phyloP scores from a whole-genome alignment of 2,888 invertebrate genomes.

The Fragum whitleyi region DNA sequence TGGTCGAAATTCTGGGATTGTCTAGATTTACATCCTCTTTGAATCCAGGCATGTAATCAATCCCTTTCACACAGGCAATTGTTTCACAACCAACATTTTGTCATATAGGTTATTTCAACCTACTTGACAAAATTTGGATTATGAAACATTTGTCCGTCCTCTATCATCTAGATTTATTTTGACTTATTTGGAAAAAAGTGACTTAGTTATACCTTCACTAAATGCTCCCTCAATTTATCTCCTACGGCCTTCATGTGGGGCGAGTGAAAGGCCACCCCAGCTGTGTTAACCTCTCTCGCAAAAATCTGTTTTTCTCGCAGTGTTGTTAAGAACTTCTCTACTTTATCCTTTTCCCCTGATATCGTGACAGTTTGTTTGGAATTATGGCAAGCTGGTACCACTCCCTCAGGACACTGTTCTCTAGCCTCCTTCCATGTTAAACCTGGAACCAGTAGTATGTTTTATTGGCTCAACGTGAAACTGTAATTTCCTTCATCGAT shows the following conservation, averaged over 20 bases:
- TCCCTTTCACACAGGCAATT: too few species aligned
- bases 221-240: conserved; percentile 75
- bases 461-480: background rate
- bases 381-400: conserved; percentile 93
- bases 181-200: too few species aligned
- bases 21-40: too few species aligned
- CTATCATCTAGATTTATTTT: too few species aligned
- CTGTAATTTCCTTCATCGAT: background rate
- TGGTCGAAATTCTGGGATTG: too few species aligned
- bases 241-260: conserved; percentile 82
- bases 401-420: conserved; percentile 81
- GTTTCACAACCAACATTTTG: too few species aligned
- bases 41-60: too few species aligned
- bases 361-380: conserved; percentile 97
- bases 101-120: too few species aligned
- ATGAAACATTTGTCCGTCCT: too few species aligned
- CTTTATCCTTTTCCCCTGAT: conserved; percentile 91
- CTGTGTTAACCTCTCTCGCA: conserved; percentile 83
- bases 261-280: conserved; percentile 84
- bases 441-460: conserved; percentile 70
- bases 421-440: conserved; percentile 84
- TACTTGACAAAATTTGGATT: too few species aligned
- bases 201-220: conserved; percentile 77
- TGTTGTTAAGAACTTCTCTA: conserved; percentile 79
- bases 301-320: conserved; percentile 81